These are phyloP conservation scores for Xiphophorus birchmanni DNA, from an alignment of 2,797 vertebrate species.

Conservation along the genomic window DNA sequence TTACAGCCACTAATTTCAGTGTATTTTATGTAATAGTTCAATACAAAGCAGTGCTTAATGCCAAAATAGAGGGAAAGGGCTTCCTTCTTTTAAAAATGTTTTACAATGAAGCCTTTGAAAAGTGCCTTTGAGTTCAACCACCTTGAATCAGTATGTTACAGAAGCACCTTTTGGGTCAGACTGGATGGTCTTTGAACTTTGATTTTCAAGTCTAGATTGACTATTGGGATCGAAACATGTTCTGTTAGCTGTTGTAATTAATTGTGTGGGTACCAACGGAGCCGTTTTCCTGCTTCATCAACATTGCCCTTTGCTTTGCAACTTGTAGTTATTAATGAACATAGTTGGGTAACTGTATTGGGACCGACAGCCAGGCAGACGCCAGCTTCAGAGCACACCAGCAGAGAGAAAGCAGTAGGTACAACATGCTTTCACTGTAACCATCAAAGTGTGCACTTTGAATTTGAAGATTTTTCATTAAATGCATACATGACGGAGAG, in stretches of 20 bases:
- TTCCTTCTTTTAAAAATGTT: background rate
- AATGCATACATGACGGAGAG: background rate
- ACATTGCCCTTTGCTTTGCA: background rate
- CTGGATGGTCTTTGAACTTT: background rate
- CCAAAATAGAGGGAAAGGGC: background rate
- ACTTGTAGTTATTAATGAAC: background rate
- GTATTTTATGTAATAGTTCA: background rate
- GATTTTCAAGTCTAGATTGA: background rate
- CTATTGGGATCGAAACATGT: background rate
- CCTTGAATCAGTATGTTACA: background rate
- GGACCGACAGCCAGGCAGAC: background rate
- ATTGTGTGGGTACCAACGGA: background rate
- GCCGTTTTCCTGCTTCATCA: background rate
- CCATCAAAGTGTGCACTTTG: background rate
- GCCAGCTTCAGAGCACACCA: background rate
- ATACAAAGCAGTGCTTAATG: background rate
- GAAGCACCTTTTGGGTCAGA: background rate
- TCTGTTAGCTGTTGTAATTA: background rate
- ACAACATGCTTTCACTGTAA: background rate
- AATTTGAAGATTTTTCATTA: background rate
- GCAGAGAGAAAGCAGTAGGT: background rate
- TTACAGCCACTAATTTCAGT: background rate
- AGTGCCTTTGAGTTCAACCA: background rate
- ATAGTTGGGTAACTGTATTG: background rate
- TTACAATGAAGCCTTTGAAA: background rate